Evolutionary conservation across 64 coral and sea anemone genomes (phyloP), one percentile per base, ranked within the genome.

Genomic region (Montipora sp.): DNA sequence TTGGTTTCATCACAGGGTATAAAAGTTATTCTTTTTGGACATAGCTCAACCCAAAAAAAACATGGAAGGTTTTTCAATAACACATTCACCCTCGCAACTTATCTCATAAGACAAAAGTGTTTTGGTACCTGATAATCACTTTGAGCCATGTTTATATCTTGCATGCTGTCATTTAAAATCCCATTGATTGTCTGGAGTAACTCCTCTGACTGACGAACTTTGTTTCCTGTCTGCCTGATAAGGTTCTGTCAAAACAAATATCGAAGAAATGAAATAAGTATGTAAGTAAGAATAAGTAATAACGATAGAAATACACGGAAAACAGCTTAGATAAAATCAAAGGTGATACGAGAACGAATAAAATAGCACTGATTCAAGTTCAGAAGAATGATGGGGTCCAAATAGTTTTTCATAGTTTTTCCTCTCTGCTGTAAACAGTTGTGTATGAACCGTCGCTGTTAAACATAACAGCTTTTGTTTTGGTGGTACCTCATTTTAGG

Each of bases 61-160:
- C 36, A 36, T 36, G 36, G 36, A 36, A 36, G 36, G 36, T 36
- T 36, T 36, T 36, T 36, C 36, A 36, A 36, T 36, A 36, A 36
- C 36, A 36, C 36, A 36, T 36, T 36, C 36, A 36, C 36, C 36
- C 36, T 2, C 36, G 2, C 36, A 36, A 36, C 36, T 36, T 36
- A 36, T 36, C 36, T 36, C 18, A n/a, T 21, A 13, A 75, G 2
- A 12, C 9, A 12, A 2, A 75, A 11, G 7, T 24, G 15, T 7
- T 19, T 48, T 5, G 12, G 8, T 85, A 85, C 82, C 82, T 85
- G 43, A 63, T 85, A 85, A 20, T 50, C 20, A 63, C 8, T 85
- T 70, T 85, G 24, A 47, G 59, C 63, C 2, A 46, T 85, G 44
- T 63, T 70, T 70, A 85, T 45, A 43, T 49, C 0, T 5, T 71